Percentiles rank a stretch among this genome's conserved stretches.
Conservation (phyloP, 1,140 invertebrate genomes). For the Rhopalosiphum padi region DNA sequence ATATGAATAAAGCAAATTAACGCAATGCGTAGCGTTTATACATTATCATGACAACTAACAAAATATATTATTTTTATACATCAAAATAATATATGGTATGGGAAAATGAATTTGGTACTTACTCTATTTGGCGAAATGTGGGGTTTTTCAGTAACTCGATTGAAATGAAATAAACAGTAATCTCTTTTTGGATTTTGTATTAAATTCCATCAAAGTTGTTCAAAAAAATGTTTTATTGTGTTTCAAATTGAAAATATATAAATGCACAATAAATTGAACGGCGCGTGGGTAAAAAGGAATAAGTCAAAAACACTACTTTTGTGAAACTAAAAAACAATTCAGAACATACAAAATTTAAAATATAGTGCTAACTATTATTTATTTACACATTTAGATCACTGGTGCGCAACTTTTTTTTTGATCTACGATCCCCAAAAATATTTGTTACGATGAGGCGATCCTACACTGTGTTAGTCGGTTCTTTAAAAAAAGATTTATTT, state of each 20-base stretch:
- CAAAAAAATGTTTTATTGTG: background rate
- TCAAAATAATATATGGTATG: background rate
- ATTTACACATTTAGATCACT: background rate
- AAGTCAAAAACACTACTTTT: background rate
- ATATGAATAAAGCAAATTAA: background rate
- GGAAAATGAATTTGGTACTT: background rate
- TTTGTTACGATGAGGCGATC: background rate
- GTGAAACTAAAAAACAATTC: background rate
- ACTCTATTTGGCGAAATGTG: background rate
- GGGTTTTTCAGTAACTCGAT: background rate
- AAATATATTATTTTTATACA: background rate
- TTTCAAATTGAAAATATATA: background rate
- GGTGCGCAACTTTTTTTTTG: background rate
- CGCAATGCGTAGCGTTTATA: background rate
- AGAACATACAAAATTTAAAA: background rate
- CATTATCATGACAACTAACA: background rate
- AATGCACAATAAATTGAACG: background rate
- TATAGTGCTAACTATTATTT: slow-evolving; percentile 3
- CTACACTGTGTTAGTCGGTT: background rate
- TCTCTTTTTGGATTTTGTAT: background rate
- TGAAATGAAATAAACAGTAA: background rate
- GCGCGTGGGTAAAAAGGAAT: background rate
- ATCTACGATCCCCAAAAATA: background rate
- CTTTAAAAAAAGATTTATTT: background rate
- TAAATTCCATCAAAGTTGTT: background rate